These are phyloP conservation scores for Ridgeia piscesae DNA, from an alignment of 1,140 invertebrate genomes.

Conservation along the genomic window DNA sequence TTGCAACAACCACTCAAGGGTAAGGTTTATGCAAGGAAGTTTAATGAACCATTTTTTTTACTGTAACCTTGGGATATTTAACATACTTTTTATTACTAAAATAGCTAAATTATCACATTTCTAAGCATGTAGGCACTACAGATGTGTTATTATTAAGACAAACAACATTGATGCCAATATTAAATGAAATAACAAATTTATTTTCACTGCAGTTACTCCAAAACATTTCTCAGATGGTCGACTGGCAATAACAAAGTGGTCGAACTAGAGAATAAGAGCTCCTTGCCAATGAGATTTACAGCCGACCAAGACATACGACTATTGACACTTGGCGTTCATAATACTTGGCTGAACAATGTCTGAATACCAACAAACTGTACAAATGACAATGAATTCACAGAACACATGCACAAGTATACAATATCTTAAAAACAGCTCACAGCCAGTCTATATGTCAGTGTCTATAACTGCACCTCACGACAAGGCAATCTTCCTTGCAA, in stretches of 20 bases:
- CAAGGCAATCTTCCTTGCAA: background rate
- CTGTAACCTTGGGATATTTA: no score
- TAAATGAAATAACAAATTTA: constrained; percentile 7
- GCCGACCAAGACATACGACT: background rate
- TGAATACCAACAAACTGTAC: background rate
- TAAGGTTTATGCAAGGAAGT: no score
- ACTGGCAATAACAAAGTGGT: background rate
- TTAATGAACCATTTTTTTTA: no score
- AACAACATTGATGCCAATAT: background rate
- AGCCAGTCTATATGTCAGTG: background rate
- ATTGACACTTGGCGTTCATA: background rate
- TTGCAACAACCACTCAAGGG: no score
- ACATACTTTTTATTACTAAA: no score
- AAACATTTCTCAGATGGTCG: background rate
- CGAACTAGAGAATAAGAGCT: background rate
- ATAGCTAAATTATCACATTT: no score
- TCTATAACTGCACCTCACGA: background rate
- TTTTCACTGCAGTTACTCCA: constrained; percentile 5
- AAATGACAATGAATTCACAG: constrained; percentile 6
- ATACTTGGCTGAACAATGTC: background rate
- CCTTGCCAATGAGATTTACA: background rate
- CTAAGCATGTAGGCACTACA: no score
- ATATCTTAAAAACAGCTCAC: background rate
- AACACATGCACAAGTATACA: background rate
- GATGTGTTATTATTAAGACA: no score